Base-by-base conservation (phyloP, 2,888 invertebrate genomes). In the Rotaria socialis region DNA sequence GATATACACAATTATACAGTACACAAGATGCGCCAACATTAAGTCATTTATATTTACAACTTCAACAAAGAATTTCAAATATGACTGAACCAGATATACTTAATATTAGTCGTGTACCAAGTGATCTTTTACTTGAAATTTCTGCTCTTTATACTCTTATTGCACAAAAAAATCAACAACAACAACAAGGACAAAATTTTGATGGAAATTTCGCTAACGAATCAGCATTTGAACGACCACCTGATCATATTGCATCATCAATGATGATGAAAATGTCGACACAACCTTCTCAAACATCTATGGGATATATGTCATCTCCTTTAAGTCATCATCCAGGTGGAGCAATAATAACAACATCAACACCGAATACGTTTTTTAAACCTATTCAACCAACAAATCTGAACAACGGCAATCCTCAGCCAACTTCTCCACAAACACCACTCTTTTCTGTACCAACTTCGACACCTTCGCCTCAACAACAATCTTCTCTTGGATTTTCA, bases 41-140 rank as follows among this genome's bases (percentile, higher is more conserved):
- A 80, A 80, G 80, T 47, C 80, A 80, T 80, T 14, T 80, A 47
- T 80, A 80, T 80, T 80, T 80, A 80, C 80, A 80, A 47, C 47
- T 80, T n/a, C 80, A 80, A 80, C 80, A 80, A 47, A 43, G n/a
- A 47, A 80, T 80, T 80, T 47, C 47, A 24, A 80, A 47, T 47
- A 80, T 80, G 43, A 80, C 80, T 47, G 80, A 80, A 80, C 80
- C 80, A 19, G 80, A 80, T 47, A 80, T 80, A 22, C 11, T 80
- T 6, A 80, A 80, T 80, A 80, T 80, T 47, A 47, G 5, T 24
- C 80, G 80, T 80, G 80, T 80, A 3, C 80, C 80, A n/a, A 5
- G 24, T 80, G 80, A 80, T 47, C 47, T 80, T n/a, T n/a, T 80
- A 24, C n/a, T 80, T 10, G 80, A 80, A 80, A 80, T 80, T 47